Evolutionary conservation across 2,888 invertebrate genomes (phyloP), one percentile per base, ranked within the genome.

Genomic region (Cephus runcator): DNA sequence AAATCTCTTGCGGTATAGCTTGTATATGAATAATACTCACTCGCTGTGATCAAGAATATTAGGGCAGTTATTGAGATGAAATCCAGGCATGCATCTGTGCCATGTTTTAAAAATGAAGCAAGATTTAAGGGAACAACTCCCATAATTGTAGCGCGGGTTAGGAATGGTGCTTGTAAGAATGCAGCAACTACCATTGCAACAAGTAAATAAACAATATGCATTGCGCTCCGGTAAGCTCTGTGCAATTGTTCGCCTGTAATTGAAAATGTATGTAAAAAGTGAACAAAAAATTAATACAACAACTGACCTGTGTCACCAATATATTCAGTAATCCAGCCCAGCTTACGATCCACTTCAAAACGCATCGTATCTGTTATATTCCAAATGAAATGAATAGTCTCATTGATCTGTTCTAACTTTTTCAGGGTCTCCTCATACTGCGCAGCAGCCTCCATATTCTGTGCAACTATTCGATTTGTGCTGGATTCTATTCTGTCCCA

Each of bases 401-500:
- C 87, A 82, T 94, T 94, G 69, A 94, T 93, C 86, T 93, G 92
- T 34, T 90, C 88, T 12, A 94, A 86, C 85, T 93, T 93, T 34
- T 91, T 84, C 69, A 94, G 88, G 0, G 93, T 93, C 69, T 90
- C 87, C 79, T 92, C 90, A 81, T 93, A 93, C 80, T 93, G 93
- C 6, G 85, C 82, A 35, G 92, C 90, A 23, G 93, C 93, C 80
- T 92, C 88, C 81, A 92, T 89, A 79, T 93, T 93, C 84, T 93
- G 93, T 35, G 88, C 84, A 34, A 93, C 83, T 35, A 94, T 91
- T 73, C 92, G 87, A 79, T 90, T 85, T 11, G 90, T 90, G 75
- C 90, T 90, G 3, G 81, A 79, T 80, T 91, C 94, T 74, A 94
- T 93, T 88, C 93, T 93, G 23, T 92, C 88, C 90, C 94, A 94